Evolutionary conservation across 2,797 vertebrate species (phyloP), one percentile per base, ranked within the genome.

Genomic region (Taenioides sp.): DNA sequence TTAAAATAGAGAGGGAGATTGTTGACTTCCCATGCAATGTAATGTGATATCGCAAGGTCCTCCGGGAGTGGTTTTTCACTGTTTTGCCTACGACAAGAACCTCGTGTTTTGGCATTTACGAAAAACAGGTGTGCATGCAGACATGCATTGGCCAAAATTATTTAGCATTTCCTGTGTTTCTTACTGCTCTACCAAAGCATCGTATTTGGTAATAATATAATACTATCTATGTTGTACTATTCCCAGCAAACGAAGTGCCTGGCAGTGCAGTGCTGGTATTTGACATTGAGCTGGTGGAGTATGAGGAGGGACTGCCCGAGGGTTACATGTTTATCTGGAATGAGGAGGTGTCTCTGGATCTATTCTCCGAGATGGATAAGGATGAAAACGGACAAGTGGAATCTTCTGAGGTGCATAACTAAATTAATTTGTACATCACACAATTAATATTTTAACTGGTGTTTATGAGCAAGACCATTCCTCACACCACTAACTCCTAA

Each of bases 301-400:
- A 98, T 70, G 96, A 98, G 84, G 94, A 97, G 0, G 98, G 97
- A 50, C 95, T 99, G 72, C 98, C 98, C 0, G 98, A 99, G 23
- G 98, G 98, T 18, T 99, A 99, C 92, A 99, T 99, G 97, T 99
- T 99, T 80, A 89, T 99, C 61, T 99, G 98, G 98, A 97, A 97
- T 0, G 89, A 92, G 0, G 95, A 98, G 0, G 96, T 98, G n/a
- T 95, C 96, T 1, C 92, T 94, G 0, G 94, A 96, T 74, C 96
- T 99, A 28, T 99, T 98, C 80, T 92, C 92, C 67, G 96, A 99
- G 84, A 98, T 99, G 83, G 98, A 99, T 89, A 95, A 86, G 69
- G 93, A 99, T 77, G 85, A 90, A 0, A 88, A 99, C 3, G 86
- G 91, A 63, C 85, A 94, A 43, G 93, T 99, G 88, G 92, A 96